Conservation (phyloP, 2,888 invertebrate genomes). For the Pseudoips prasinana region DNA sequence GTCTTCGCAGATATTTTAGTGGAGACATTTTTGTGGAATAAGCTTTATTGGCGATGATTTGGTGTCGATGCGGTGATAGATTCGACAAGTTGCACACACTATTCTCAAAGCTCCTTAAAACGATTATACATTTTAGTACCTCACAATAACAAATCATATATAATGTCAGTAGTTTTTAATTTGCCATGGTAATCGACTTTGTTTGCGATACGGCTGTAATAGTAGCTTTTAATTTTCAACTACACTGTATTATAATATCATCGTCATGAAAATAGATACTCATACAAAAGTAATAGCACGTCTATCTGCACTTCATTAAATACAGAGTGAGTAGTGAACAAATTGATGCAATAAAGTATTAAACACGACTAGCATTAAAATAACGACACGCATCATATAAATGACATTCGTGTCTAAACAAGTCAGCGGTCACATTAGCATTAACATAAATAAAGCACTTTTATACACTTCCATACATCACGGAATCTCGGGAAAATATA, state of each 20-base stretch:
- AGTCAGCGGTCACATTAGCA: slow-evolving; percentile 47
- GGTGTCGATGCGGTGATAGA: slow-evolving; percentile 1
- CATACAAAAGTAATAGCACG: slow-evolving; percentile 26
- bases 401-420: slow-evolving; percentile 51
- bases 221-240: no score
- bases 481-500: slow-evolving; percentile 13
- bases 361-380: slow-evolving; percentile 44
- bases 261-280: slow-evolving; percentile 16
- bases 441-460: slow-evolving; percentile 49
- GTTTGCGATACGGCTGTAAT: no score
- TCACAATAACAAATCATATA: no score
- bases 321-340: slow-evolving; percentile 22
- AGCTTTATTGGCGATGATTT: slow-evolving; percentile 17
- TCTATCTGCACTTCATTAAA: slow-evolving; percentile 30
- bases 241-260: no score
- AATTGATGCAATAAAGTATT: slow-evolving; percentile 35
- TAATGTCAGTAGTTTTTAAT: no score
- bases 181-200: no score
- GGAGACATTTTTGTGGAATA: slow-evolving; percentile 20
- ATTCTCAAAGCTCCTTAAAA: no score
- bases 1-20: slow-evolving; percentile 55
- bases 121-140: no score
- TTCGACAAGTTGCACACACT: no score
- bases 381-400: slow-evolving; percentile 53
- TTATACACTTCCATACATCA: slow-evolving; percentile 32